These are phyloP conservation scores for Eumacrocentrus americanus DNA, from an alignment of 2,888 invertebrate species.

Conservation along the genomic window DNA sequence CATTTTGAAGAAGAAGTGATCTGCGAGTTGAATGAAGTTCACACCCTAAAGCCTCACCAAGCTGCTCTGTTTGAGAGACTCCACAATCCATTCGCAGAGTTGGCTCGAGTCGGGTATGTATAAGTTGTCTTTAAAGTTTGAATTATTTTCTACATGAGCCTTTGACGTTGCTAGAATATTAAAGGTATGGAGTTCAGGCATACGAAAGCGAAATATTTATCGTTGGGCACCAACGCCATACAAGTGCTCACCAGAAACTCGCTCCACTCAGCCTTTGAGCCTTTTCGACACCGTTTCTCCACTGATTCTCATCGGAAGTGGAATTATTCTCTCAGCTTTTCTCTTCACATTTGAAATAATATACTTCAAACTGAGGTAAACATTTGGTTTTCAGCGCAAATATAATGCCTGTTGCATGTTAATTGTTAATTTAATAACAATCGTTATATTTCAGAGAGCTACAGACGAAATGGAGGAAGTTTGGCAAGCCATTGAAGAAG, in stretches of 20 bases:
- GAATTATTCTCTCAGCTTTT: slow-evolving; percentile 37
- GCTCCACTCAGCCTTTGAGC: slow-evolving; percentile 48
- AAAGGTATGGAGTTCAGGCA: slow-evolving; percentile 47
- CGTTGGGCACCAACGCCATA: slow-evolving; percentile 51
- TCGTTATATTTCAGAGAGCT: background rate
- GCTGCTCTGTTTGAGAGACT: slow-evolving; percentile 42
- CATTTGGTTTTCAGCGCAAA: too few species aligned
- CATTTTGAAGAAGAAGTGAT: slow-evolving; percentile 49
- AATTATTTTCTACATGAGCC: too few species aligned
- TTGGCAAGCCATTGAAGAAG: background rate
- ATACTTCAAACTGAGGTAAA: slow-evolving; percentile 29
- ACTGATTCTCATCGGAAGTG: slow-evolving; percentile 43
- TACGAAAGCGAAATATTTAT: slow-evolving; percentile 47
- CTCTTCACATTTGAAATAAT: slow-evolving; percentile 41
- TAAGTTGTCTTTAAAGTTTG: too few species aligned
- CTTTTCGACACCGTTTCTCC: slow-evolving; percentile 51
- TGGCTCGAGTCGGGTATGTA: slow-evolving; percentile 52
- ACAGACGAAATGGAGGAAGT: background rate
- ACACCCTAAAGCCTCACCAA: slow-evolving; percentile 45
- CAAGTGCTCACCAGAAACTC: slow-evolving; percentile 44
- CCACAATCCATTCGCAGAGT: slow-evolving; percentile 50
- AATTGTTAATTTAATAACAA: too few species aligned
- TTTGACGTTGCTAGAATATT: too few species aligned
- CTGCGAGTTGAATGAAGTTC: slow-evolving; percentile 52
- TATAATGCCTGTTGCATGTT: too few species aligned